A percentile compares a stretch with the other conserved stretches of the same genome.
These are phyloP conservation scores for Drosophila ohnishii DNA, from an alignment of 1,140 invertebrate genomes.

Conservation along the genomic window DNA sequence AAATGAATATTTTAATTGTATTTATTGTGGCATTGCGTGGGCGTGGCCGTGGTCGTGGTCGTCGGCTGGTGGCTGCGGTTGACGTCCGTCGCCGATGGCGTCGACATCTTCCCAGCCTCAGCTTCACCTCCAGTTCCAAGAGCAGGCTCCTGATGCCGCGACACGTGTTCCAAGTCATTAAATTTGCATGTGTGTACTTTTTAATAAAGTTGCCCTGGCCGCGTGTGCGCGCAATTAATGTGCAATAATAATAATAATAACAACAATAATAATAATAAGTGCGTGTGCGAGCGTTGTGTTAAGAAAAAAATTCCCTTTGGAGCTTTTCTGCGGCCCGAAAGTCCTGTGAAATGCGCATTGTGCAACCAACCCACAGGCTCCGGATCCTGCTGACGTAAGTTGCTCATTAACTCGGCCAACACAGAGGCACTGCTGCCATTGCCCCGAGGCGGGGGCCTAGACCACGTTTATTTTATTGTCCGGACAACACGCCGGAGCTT, in stretches of 20 bases:
- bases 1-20: slow-evolving; percentile 78
- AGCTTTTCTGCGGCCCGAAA: slow-evolving; percentile 11
- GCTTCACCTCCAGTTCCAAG: slow-evolving; percentile 2
- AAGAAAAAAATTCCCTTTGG: slow-evolving; percentile 44
- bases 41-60: slow-evolving; percentile 10
- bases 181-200: slow-evolving; percentile 66
- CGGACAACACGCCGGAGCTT: background rate
- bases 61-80: slow-evolving; percentile 29
- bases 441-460: background rate
- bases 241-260: slow-evolving; percentile 59
- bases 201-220: slow-evolving; percentile 60
- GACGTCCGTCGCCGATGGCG: slow-evolving; percentile 34
- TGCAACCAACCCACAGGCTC: slow-evolving; percentile 33
- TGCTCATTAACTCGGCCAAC: slow-evolving; percentile 58
- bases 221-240: slow-evolving; percentile 69
- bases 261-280: slow-evolving; percentile 15
- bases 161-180: slow-evolving; percentile 72
- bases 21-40: slow-evolving; percentile 62
- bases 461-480: slow-evolving; percentile 32
- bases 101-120: slow-evolving; percentile 7
- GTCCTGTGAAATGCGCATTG: slow-evolving; percentile 33
- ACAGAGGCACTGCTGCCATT: background rate
- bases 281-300: slow-evolving; percentile 34
- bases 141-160: slow-evolving; percentile 19
- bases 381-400: slow-evolving; percentile 39